A percentile compares a stretch with the other conserved stretches of the same genome.
Conservation (phyloP, 2,888 invertebrate species). For the Leptinotarsa juncta region DNA sequence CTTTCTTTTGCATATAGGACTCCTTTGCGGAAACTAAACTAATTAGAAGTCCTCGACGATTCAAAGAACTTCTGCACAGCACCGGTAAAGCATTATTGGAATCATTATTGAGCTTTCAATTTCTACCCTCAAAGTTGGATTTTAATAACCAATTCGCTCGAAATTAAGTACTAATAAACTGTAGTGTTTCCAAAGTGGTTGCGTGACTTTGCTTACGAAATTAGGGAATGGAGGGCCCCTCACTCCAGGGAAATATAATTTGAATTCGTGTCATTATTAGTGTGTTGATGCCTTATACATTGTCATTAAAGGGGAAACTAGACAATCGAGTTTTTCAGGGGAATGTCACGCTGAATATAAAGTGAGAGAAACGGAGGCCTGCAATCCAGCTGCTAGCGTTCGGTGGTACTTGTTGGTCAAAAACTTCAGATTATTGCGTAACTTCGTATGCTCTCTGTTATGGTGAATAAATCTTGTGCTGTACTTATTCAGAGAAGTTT, state of each 20-base stretch:
- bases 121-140: constrained; percentile 34
- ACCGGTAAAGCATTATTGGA: constrained; percentile 30
- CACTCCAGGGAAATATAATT: constrained; percentile 38
- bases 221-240: constrained; percentile 36
- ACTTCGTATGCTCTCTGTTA: too few species aligned
- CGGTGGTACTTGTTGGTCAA: not conserved
- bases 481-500: too few species aligned
- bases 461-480: too few species aligned
- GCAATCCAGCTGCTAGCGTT: not conserved
- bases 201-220: constrained; percentile 43
- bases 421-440: too few species aligned
- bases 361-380: not conserved
- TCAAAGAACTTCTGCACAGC: constrained; percentile 16
- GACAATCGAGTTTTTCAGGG: not conserved
- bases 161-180: constrained; percentile 45
- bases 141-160: constrained; percentile 38
- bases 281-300: constrained; percentile 20
- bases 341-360: not conserved
- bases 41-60: constrained; percentile 9
- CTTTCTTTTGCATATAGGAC: not conserved
- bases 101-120: constrained; percentile 38
- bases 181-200: constrained; percentile 42
- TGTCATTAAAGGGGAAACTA: constrained; percentile 7
- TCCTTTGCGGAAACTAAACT: not conserved
- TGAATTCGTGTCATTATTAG: constrained; percentile 26